A percentile compares a stretch with the other conserved stretches of the same genome.
phyloP scores from a whole-genome alignment of 2,797 vertebrate genomes.

The Syngnathus acus region DNA sequence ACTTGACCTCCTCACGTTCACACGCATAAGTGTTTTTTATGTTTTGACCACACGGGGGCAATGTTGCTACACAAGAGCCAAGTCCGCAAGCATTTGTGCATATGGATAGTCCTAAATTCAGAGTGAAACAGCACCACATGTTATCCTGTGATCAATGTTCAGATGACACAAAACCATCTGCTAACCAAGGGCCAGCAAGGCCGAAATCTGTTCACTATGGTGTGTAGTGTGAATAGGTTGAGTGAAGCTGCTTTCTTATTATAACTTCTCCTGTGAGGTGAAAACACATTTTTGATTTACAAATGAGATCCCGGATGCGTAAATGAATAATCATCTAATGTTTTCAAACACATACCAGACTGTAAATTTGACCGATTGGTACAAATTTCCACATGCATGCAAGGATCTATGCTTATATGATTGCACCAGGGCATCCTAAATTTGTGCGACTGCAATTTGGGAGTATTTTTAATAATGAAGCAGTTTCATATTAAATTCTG shows the following conservation, averaged over 20 bases:
- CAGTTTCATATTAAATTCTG: slow-evolving; percentile 39
- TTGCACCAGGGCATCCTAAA: slow-evolving; percentile 12
- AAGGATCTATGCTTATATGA: background rate
- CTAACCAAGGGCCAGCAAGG: slow-evolving; percentile 2
- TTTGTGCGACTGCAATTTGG: slow-evolving; percentile 29
- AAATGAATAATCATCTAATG: background rate
- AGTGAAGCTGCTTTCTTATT: background rate
- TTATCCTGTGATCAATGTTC: slow-evolving; percentile 37
- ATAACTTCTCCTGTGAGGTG: background rate
- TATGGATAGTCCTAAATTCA: background rate
- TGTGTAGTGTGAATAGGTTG: background rate
- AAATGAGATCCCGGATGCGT: background rate
- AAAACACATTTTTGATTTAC: background rate
- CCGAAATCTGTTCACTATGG: slow-evolving; percentile 9
- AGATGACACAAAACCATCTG: slow-evolving; percentile 38
- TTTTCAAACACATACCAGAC: background rate
- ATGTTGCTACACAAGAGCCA: slow-evolving; percentile 35
- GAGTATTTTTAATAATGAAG: slow-evolving; percentile 44
- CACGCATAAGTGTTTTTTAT: background rate
- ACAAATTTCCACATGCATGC: background rate
- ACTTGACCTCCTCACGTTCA: background rate
- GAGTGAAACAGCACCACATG: slow-evolving; percentile 10
- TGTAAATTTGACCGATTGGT: background rate
- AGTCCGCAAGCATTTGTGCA: background rate
- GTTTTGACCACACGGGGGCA: slow-evolving; percentile 51